Evolutionary conservation across 1,140 invertebrate genomes (phyloP).

Genomic region (Gryon sp.): DNA sequence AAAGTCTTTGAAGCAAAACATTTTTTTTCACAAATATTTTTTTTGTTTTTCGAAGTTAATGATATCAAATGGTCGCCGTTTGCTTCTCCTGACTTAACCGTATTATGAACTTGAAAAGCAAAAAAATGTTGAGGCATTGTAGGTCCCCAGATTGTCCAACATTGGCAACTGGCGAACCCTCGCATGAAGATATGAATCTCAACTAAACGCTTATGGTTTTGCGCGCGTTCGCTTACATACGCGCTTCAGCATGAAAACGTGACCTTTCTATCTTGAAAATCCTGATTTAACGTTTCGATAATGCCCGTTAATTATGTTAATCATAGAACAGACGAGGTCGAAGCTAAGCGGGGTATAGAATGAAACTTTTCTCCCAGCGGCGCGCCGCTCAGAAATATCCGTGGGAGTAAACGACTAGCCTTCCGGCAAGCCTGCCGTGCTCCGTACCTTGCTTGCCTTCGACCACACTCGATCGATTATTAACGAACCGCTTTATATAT

Average conservation of each 20-base stretch:
- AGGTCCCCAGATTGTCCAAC: background rate
- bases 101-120: too few species aligned
- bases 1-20: too few species aligned
- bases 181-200: background rate
- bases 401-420: conserved; percentile 60
- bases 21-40: too few species aligned
- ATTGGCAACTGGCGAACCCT: background rate
- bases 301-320: conserved; percentile 61
- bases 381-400: conserved; percentile 45
- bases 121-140: too few species aligned
- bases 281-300: conserved; percentile 59
- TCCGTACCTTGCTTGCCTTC: conserved; percentile 59
- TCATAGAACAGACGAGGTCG: conserved; percentile 59
- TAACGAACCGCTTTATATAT: conserved; percentile 55
- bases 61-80: background rate
- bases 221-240: background rate
- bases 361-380: conserved; percentile 55
- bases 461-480: conserved; percentile 62
- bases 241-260: conserved; percentile 36
- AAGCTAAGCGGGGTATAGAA: conserved; percentile 50
- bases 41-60: too few species aligned
- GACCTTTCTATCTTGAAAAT: conserved; percentile 59
- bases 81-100: too few species aligned
- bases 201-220: conserved; percentile 1
- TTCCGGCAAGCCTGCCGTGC: conserved; percentile 55